Evolutionary conservation across 2,113 vertebrate species (phyloP).

Genomic region (Catharus fuscescens): DNA sequence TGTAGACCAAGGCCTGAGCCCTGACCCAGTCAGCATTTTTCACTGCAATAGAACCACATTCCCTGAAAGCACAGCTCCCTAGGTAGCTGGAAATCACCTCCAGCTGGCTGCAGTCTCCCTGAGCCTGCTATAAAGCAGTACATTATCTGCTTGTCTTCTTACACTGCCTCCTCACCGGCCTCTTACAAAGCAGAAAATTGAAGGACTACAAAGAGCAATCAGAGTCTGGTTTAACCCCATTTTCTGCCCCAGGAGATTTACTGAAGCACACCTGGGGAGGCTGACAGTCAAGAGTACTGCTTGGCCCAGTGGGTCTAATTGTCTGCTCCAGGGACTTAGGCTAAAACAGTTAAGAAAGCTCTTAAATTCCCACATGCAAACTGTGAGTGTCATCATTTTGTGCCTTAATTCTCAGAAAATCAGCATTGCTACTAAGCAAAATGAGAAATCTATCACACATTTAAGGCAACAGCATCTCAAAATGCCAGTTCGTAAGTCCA

Average conservation of each 20-base stretch:
- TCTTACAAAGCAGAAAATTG: not conserved
- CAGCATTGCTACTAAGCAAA: not conserved
- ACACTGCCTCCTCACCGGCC: not conserved
- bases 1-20: not conserved
- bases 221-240: not conserved
- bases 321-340: not conserved
- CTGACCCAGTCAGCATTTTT: not conserved
- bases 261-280: not conserved
- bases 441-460: not conserved
- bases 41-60: not conserved
- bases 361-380: not conserved
- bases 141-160: rapidly evolving
- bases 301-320: not conserved
- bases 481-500: not conserved
- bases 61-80: not conserved
- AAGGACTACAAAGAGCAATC: not conserved
- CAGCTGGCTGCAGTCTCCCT: not conserved
- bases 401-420: not conserved
- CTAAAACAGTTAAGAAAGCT: not conserved
- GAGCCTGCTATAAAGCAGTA: not conserved
- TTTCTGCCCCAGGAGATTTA: not conserved
- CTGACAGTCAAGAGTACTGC: not conserved
- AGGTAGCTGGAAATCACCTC: not conserved
- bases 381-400: not conserved
- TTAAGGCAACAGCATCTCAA: not conserved